Evolutionary conservation across 2,797 vertebrate species (phyloP).

Genomic region (Crossoptilon crossoptilon): DNA sequence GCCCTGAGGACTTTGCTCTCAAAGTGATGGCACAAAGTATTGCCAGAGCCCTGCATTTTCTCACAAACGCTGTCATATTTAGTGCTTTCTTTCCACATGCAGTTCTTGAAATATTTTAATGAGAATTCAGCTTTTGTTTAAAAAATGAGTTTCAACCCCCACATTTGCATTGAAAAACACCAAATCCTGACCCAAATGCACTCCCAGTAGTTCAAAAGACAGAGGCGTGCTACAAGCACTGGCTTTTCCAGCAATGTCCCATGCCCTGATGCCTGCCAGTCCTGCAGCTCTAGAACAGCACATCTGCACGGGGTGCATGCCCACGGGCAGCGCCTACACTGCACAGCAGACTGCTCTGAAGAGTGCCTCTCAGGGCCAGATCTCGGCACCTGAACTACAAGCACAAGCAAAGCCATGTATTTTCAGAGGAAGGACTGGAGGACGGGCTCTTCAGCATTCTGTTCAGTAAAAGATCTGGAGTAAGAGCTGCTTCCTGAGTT

Average conservation of each 20-base stretch:
- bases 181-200: neutral
- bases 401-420: neutral
- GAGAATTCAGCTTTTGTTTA: neutral
- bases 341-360: neutral
- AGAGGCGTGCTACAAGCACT: neutral
- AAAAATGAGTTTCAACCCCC: neutral
- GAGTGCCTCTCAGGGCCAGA: neutral
- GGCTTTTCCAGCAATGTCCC: neutral
- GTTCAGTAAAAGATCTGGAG: neutral
- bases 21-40: neutral
- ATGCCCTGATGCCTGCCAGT: neutral
- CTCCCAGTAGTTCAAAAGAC: neutral
- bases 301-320: rapidly evolving
- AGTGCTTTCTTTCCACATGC: neutral
- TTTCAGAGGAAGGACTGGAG: neutral
- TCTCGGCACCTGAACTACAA: neutral
- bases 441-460: rapidly evolving
- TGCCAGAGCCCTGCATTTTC: neutral
- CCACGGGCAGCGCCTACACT: rapidly evolving
- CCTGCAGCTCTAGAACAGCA: neutral
- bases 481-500: neutral
- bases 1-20: neutral
- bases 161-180: neutral
- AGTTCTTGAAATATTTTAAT: neutral
- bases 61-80: neutral